These are phyloP conservation scores for Aix galericulata DNA, from an alignment of 2,113 vertebrate species.

Conservation along the genomic window DNA sequence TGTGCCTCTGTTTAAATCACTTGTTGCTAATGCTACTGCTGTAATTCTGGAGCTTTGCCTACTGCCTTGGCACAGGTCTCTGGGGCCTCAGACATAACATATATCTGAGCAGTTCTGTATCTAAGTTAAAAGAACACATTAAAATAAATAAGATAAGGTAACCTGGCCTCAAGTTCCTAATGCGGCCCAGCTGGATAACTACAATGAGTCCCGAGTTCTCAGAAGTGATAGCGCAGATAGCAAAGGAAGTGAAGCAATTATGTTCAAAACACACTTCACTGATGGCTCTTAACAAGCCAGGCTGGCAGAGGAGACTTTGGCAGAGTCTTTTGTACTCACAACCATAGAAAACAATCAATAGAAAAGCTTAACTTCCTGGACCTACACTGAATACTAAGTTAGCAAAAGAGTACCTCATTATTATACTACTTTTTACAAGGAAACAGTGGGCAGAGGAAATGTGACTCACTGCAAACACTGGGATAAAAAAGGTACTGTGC, in stretches of 20 bases:
- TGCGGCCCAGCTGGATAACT: neutral
- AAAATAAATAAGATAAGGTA: neutral
- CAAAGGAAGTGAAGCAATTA: neutral
- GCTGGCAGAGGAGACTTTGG: neutral
- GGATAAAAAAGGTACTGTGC: neutral
- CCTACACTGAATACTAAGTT: neutral
- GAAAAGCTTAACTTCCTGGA: neutral
- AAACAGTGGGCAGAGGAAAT: constrained; percentile 18
- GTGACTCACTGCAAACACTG: neutral
- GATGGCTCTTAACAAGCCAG: neutral
- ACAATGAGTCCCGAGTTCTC: fast-evolving
- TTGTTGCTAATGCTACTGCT: neutral
- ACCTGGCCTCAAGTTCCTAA: neutral
- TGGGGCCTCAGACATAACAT: neutral
- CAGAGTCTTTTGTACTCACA: neutral
- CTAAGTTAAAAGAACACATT: neutral
- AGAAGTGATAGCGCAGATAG: neutral
- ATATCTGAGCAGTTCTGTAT: neutral
- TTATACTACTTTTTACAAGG: neutral
- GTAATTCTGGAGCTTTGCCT: neutral
- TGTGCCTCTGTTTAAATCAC: neutral
- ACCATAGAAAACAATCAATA: neutral
- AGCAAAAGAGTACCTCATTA: neutral
- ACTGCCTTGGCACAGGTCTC: neutral
- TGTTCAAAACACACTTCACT: neutral